These are phyloP conservation scores for Pelodiscus sinensis DNA, from an alignment of 2,113 vertebrate species.

Conservation along the genomic window DNA sequence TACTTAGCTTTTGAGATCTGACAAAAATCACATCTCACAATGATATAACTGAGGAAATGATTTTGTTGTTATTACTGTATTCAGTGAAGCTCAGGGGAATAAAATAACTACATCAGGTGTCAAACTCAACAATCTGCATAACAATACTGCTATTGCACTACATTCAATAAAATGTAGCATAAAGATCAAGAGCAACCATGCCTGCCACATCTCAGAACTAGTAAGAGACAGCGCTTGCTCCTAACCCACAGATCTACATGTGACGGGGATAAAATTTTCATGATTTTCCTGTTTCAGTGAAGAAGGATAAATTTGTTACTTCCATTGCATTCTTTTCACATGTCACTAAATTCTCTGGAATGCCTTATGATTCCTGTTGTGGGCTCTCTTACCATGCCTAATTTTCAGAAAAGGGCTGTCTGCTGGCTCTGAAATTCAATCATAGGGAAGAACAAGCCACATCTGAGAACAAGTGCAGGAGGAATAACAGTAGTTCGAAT, in stretches of 20 bases:
- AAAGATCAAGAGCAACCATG: not conserved
- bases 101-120: not conserved
- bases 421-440: not conserved
- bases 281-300: not conserved
- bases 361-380: not conserved
- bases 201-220: not conserved
- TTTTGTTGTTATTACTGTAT: not conserved
- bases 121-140: not conserved
- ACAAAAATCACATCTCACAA: not conserved
- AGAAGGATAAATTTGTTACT: not conserved
- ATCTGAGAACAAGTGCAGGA: not conserved
- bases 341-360: not conserved
- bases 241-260: not conserved
- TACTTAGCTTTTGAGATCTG: not conserved
- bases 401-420: not conserved
- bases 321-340: not conserved
- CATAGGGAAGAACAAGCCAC: accelerated
- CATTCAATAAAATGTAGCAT: not conserved
- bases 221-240: accelerated
- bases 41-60: accelerated
- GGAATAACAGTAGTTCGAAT: no score
- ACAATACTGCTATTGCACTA: not conserved
- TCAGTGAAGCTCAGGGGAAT: not conserved
- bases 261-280: not conserved
- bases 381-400: not conserved